Conservation (phyloP, 2,888 invertebrate species). For the Drosophila fungiperda region DNA sequence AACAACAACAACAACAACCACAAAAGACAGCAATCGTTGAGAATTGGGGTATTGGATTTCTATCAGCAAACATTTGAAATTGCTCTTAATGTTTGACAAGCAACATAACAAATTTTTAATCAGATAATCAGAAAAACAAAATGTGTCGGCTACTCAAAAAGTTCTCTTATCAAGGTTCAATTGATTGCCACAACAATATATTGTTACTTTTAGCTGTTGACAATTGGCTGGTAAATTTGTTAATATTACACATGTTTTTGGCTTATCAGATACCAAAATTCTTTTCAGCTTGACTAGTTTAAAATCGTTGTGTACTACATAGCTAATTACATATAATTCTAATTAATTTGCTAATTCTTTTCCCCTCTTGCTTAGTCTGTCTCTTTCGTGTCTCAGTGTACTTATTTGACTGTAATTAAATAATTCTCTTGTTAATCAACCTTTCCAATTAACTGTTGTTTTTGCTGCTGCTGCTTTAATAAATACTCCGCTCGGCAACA, state of each 20-base stretch:
- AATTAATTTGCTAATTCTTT: constrained; percentile 1
- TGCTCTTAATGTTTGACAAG: neutral
- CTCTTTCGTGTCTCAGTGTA: neutral
- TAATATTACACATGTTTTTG: neutral
- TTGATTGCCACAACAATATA: neutral
- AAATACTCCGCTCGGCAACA: constrained; percentile 4
- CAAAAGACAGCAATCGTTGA: neutral
- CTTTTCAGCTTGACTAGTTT: neutral
- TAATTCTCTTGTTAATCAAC: constrained; percentile 43
- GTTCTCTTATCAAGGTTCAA: neutral
- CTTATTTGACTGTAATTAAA: constrained; percentile 29
- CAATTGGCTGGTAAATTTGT: neutral
- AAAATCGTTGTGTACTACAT: neutral
- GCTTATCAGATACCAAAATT: neutral
- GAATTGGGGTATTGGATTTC: constrained; percentile 2
- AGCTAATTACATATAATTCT: constrained; percentile 20
- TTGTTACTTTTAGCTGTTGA: neutral
- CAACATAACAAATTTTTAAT: neutral
- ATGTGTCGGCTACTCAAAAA: neutral
- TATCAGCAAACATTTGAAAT: neutral
- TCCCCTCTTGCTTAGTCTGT: neutral
- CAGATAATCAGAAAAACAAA: neutral
- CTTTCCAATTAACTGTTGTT: constrained; percentile 46
- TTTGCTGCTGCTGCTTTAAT: constrained; percentile 7
- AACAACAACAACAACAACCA: neutral